A percentile compares a stretch with the other conserved stretches of the same genome.
These are phyloP conservation scores for Spinibarbus caldwelli DNA, from an alignment of 2,797 vertebrate genomes.

Conservation along the genomic window DNA sequence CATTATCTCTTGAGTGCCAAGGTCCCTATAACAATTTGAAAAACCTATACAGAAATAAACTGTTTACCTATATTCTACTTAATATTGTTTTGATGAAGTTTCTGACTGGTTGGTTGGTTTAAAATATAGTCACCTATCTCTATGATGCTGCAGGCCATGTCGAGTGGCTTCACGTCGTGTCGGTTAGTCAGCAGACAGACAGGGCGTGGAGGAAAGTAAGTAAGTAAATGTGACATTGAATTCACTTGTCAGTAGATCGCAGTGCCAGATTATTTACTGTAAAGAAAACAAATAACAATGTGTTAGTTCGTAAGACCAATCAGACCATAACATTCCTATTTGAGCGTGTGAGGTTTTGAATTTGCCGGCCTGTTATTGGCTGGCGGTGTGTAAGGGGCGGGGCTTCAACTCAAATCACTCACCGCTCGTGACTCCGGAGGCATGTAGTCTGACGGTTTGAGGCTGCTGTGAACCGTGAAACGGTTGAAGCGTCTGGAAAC, in stretches of 20 bases:
- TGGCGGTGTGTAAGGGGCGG: neutral
- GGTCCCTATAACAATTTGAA: neutral
- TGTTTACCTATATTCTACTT: neutral
- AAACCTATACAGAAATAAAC: neutral
- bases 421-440: neutral
- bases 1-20: neutral
- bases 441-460: neutral
- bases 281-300: neutral
- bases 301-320: neutral
- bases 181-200: constrained; percentile 15
- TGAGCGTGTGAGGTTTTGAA: constrained; percentile 8
- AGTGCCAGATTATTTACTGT: neutral
- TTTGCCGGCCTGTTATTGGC: constrained; percentile 35
- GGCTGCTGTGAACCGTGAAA: neutral
- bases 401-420: constrained; percentile 37
- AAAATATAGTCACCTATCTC: neutral
- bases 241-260: neutral
- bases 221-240: neutral
- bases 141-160: neutral
- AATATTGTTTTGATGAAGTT: neutral
- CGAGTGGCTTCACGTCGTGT: neutral
- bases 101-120: neutral
- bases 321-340: neutral
- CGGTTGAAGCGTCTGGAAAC: neutral
- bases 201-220: constrained; percentile 19